Base-by-base conservation (phyloP, 2,113 vertebrate genomes). In the mouse (Mus musculus) region DNA sequence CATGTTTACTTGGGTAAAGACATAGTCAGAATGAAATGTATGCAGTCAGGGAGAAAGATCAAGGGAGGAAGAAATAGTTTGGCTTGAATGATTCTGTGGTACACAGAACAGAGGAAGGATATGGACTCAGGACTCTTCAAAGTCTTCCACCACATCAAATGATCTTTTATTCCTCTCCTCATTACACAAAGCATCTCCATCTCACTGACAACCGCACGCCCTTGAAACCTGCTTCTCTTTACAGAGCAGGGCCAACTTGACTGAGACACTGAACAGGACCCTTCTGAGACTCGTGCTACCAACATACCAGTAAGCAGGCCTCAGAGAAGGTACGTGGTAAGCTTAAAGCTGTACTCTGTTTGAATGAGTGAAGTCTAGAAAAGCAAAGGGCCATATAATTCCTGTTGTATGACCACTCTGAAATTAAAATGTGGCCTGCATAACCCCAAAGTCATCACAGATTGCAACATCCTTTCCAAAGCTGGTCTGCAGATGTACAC, bases 401-500 rank as follows among this genome's bases (percentile, higher is more conserved):
- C 52, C 30, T 89, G 14, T 63, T 93, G 3, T 84, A 52, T 84
- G 73, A n/a, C 61, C 52, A 89, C 39, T 93, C 52, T 90, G 88
- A 96, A 95, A 80, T 94, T 77, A 90, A 94, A 97, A 91, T 78
- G 69, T 95, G 88, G 67, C 73, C 69, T 84, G n/a, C 24, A 95
- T 94, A 95, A 96, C 14, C 46, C 71, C 88, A 88, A 20, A 92
- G 81, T 89, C 78, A 90, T 80, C 71, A 93, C 28, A n/a, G 76
- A 95, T 89, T 97, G 75, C 71, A 94, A 95, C 90, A 97, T 93
- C 42, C 28, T 94, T 71, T 52, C 76, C 71, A 75, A 95, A 88
- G 91, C 86, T 97, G 94, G 72, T 69, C 69, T 93, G 86, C 61
- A 94, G 63, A 96, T 95, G 49, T 73, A 97, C 94, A 92, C 30